Base-by-base conservation (phyloP, 1,140 invertebrate genomes). In the Dendroctonus valens region DNA sequence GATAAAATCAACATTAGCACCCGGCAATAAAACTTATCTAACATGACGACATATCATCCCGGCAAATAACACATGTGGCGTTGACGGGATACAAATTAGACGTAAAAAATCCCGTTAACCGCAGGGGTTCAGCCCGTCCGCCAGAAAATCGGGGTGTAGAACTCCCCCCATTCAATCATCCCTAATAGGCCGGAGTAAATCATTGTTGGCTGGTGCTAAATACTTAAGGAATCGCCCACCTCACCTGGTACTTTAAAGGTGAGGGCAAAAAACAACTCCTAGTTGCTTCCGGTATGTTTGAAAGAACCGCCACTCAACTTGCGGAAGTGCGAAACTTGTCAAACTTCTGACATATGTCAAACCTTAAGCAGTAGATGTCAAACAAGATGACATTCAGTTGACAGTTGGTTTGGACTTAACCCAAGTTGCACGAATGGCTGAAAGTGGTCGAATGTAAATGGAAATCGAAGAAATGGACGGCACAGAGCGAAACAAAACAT, bases 401-500 rank as follows among this genome's bases (percentile, higher is more conserved):
- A 46, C 44, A 12, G 12, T 2, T 4, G 44, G 44, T 9, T 9
- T 9, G 44, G 44, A 9, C 44, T 2, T 46, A 46, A 9, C 9
- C 44, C 9, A 26, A 26, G n/a, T n/a, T n/a, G n/a, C n/a, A n/a
- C n/a, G n/a, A n/a, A n/a, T n/a, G n/a, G n/a, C n/a, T n/a, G n/a
- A 51, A 26, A 51, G 50, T 8, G 15, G 15, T 8, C 7, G 50
- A 15, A 15, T 8, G 14, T 2, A 15, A 15, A 8, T 8, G 50
- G 50, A 8, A n/a, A n/a, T n/a, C n/a, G n/a, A n/a, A n/a, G n/a
- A n/a, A n/a, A 8, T 8, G 50, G 50, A 8, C 50, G 50, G 50
- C 11, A 46, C 3, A 3, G n/a, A 51, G 64, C 69, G 72, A 72
- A 74, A 76, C 76, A 78, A 77, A 77, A 77, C 75, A 77, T 77